Conservation (phyloP, 2,888 invertebrate genomes). For the Agapetus fuscipes region DNA sequence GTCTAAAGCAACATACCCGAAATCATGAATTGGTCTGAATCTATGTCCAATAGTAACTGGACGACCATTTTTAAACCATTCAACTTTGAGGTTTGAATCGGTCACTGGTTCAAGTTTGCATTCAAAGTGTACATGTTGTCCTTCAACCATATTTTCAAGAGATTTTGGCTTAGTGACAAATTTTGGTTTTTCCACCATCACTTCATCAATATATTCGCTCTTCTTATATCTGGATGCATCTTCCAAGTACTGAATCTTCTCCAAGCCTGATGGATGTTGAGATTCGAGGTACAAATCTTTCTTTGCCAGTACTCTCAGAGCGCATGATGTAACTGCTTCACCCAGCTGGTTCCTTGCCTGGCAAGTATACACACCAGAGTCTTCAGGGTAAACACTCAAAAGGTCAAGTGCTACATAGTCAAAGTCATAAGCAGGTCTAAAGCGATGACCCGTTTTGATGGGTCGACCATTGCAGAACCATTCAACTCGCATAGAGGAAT, state of each 20-base stretch:
- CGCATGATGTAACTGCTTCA: constrained; percentile 88
- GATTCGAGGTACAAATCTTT: constrained; percentile 81
- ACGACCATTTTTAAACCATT: constrained; percentile 93
- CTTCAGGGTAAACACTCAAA: constrained; percentile 92
- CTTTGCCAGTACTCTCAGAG: constrained; percentile 79
- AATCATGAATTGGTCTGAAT: constrained; percentile 95
- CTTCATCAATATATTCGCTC: constrained; percentile 71
- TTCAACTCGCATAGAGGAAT: constrained; percentile 85
- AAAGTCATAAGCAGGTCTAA: constrained; percentile 93
- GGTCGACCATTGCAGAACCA: constrained; percentile 96
- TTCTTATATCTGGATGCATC: constrained; percentile 79
- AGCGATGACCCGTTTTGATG: constrained; percentile 85
- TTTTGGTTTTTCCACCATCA: constrained; percentile 70
- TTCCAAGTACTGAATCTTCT: constrained; percentile 87
- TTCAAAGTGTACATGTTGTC: constrained; percentile 93
- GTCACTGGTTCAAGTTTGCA: constrained; percentile 95
- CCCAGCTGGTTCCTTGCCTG: constrained; percentile 91
- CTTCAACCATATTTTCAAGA: constrained; percentile 75
- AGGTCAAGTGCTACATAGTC: constrained; percentile 96
- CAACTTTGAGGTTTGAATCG: constrained; percentile 91
- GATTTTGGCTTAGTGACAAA: constrained; percentile 85
- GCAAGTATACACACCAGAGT: constrained; percentile 93
- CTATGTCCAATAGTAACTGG: constrained; percentile 91
- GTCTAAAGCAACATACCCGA: constrained; percentile 96
- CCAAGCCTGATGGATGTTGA: constrained; percentile 83